A percentile compares a stretch with the other conserved stretches of the same genome.
Conservation (phyloP, 2,888 invertebrate species). For the Cataglyphis cursor region DNA sequence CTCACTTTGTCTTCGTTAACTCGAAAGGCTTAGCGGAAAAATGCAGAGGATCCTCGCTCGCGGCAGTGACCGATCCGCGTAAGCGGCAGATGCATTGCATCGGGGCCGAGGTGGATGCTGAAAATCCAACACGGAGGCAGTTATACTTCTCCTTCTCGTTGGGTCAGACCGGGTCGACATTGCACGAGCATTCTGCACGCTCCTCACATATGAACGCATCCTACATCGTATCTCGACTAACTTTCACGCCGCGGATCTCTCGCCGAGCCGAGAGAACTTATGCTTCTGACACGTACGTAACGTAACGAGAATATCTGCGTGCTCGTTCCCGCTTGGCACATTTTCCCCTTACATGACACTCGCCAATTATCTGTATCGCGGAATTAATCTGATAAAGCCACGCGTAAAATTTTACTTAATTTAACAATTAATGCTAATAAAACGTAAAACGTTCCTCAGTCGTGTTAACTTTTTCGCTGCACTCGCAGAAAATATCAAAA, state of each 20-base stretch:
- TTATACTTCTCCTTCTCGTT: slow-evolving; percentile 62
- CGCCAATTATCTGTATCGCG: slow-evolving; percentile 10
- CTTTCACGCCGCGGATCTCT: slow-evolving; percentile 67
- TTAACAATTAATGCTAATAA: neutral
- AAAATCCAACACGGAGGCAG: slow-evolving; percentile 76
- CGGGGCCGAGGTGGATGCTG: slow-evolving; percentile 72
- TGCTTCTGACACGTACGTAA: slow-evolving; percentile 53
- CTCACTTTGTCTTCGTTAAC: slow-evolving; percentile 53
- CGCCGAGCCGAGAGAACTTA: slow-evolving; percentile 56
- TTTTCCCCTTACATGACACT: slow-evolving; percentile 4
- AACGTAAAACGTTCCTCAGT: neutral
- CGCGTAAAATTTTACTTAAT: neutral
- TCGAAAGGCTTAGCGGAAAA: slow-evolving; percentile 47
- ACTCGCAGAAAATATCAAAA: neutral
- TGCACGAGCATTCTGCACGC: slow-evolving; percentile 79
- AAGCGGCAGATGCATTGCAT: slow-evolving; percentile 55
- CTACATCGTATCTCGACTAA: slow-evolving; percentile 70
- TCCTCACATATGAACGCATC: slow-evolving; percentile 78
- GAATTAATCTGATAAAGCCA: neutral
- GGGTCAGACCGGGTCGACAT: slow-evolving; percentile 79
- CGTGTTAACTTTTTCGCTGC: neutral
- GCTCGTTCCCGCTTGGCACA: neutral
- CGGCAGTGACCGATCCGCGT: slow-evolving; percentile 51
- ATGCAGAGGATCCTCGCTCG: slow-evolving; percentile 44
- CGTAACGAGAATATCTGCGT: slow-evolving; percentile 48